Percentiles rank a stretch among this genome's conserved stretches.
Evolutionary conservation across 35 echinoderm and acorn worm species (phyloP).

Genomic region (Lytechinus pictus): DNA sequence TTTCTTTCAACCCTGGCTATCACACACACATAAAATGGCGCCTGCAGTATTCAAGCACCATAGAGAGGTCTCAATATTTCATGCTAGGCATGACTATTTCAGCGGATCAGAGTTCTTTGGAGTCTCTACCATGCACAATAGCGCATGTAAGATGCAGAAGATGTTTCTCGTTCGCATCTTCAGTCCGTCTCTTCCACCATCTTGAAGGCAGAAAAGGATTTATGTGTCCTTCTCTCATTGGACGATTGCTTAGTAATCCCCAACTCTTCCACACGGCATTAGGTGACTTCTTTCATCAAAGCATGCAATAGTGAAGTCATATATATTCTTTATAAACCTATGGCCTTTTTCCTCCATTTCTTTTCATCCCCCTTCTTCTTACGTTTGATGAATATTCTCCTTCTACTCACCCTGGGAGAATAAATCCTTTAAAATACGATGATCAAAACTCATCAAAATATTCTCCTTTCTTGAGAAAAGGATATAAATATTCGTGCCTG

Average conservation of each 20-base stretch:
- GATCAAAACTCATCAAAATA: slow-evolving; percentile 11
- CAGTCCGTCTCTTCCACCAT: background rate
- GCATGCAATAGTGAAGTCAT: background rate
- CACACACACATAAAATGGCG: background rate
- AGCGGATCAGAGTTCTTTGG: background rate
- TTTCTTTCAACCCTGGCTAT: background rate
- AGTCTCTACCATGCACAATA: background rate
- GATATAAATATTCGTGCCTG: slow-evolving; percentile 3
- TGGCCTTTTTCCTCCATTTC: background rate
- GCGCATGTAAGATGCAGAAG: background rate
- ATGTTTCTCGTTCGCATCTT: background rate
- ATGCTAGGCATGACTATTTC: background rate
- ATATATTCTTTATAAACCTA: background rate
- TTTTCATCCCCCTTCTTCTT: background rate
- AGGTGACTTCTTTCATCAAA: background rate
- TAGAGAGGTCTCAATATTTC: background rate
- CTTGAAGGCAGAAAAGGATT: background rate
- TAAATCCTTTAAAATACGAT: background rate
- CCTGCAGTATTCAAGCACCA: background rate
- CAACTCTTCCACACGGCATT: background rate
- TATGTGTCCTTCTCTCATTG: background rate
- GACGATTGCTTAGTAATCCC: background rate
- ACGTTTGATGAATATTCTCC: background rate
- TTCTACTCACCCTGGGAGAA: background rate
- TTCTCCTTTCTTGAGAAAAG: background rate